Percentiles rank a stretch among this genome's conserved stretches.
phyloP scores from a whole-genome alignment of 2,113 vertebrate species.

The Burhinus bistriatus region DNA sequence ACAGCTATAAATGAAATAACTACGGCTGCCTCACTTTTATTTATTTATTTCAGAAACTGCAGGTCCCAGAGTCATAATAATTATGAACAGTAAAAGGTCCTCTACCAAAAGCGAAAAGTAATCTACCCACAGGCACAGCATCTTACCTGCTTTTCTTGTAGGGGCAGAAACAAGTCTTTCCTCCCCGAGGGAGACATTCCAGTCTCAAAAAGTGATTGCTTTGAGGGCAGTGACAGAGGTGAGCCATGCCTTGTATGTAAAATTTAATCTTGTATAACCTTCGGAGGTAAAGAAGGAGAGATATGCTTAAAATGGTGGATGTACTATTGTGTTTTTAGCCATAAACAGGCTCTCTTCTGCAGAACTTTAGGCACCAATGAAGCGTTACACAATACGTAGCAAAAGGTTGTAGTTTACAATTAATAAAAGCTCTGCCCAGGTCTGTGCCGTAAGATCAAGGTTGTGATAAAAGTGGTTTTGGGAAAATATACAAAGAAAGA shows the following conservation, averaged over 20 bases:
- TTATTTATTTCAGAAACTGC: not conserved
- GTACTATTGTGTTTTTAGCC: not conserved
- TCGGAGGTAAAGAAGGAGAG: not conserved
- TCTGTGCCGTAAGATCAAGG: not conserved
- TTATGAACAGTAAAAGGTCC: not conserved
- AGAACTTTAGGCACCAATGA: not conserved
- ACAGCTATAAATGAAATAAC: not conserved
- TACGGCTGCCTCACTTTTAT: not conserved
- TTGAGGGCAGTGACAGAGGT: not conserved
- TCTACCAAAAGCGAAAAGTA: not conserved
- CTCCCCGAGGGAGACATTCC: not conserved
- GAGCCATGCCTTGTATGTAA: not conserved
- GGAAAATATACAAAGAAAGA: not conserved
- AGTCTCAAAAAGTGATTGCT: not conserved
- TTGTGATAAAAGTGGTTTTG: not conserved
- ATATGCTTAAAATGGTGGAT: not conserved
- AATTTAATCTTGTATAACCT: not conserved
- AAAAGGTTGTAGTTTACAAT: not conserved
- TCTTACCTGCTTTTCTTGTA: not conserved
- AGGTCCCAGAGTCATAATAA: not conserved
- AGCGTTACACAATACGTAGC: not conserved
- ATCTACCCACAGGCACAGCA: not conserved
- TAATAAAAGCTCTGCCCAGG: not conserved
- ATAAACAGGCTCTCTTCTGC: not conserved
- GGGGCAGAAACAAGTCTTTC: not conserved